Base-by-base conservation (phyloP, 2,113 vertebrate species). In the Gobio gobio region DNA sequence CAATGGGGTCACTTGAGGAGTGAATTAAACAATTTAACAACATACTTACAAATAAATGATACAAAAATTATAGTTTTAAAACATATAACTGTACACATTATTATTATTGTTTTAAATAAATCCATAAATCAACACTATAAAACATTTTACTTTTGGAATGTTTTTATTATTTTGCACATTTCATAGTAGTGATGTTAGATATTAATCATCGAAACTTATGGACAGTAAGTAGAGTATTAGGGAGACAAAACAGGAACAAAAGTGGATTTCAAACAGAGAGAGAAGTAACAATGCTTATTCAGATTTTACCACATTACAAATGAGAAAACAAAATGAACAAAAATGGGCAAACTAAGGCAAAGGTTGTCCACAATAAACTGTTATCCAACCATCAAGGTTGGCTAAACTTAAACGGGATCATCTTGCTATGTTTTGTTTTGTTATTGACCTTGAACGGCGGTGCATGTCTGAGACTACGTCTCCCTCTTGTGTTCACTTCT, bases 401-500 rank as follows among this genome's bases (percentile, higher is more conserved):
- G 16, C 49, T 54, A 18, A 54, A 54, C 16, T 54, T 54, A 45
- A 9, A 45, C 43, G 9, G 43, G 43, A 24, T 63, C 59, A 26
- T 40, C 40, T 40, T 40, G 36, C 4, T 10, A 24, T 66, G 64
- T 20, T 36, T 16, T 18, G 0, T 51, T 49, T 2, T 33, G 26
- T 66, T 16, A 18, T 9, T 66, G 63, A 66, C 29, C 63, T 33
- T 8, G 14, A 66, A 18, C 51, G 16, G 3, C 63, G 43, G 36
- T 70, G 33, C 33, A 43, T 12, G 36, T 70, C 4, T 70, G 36
- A 43, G 10, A 70, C 36, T 10, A 76, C 74, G 20, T 33, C 74
- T 76, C 74, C 74, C 47, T 76, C 74, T 54, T 58, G 49, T 77
- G 75, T 58, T n/a, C 74, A 40, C 26, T 40, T 56, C 4, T 75